Evolutionary conservation across 35 echinoderm and acorn worm species (phyloP), one percentile per base, ranked within the genome.

Genomic region (Heliocidaris erythrogramma): DNA sequence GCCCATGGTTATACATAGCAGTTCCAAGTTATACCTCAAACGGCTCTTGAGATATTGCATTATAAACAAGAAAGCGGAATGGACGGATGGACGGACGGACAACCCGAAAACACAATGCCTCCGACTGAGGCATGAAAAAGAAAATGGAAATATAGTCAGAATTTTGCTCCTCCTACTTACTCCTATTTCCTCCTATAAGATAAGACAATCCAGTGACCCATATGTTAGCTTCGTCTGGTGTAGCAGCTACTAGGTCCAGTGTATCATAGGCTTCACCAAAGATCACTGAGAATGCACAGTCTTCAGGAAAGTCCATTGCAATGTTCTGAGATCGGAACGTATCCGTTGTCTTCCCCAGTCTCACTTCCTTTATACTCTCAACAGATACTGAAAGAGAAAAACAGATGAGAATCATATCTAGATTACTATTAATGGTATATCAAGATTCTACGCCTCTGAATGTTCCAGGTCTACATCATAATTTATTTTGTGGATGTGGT

Each of bases 211-310:
- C 98, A 30, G 98, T 99, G 47, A 97, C 96, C 98, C 98, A 99
- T 48, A 99, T 99, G 35, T 99, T 99, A 13, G 96, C 95, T 88
- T 99, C 98, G 71, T 99, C 98, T 21, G 96, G 92, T 21, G 96
- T 91, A 53, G 94, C 88, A 12, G 98, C 96, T 71, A 99, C 97
- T 13, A 99, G 90, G 56, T 99, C 98, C 30, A 99, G 86, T 47
- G 94, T 99, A 69, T 97, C 94, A 61, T 97, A 99, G 59, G 97
- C 89, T 52, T 99, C 97, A 13, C 98, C 97, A 59, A 97, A 99
- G 88, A 99, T 99, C 48, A 99, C 86, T 16, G 98, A 99, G 86
- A 99, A 99, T 47, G 95, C 96, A 94, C 98, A 97, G 47, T 99
- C 98, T 49, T 99, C 98, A 10, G 98, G 96, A 49, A 99, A 99